Conservation (phyloP, 2,888 invertebrate genomes). For the Philereme vetulata region DNA sequence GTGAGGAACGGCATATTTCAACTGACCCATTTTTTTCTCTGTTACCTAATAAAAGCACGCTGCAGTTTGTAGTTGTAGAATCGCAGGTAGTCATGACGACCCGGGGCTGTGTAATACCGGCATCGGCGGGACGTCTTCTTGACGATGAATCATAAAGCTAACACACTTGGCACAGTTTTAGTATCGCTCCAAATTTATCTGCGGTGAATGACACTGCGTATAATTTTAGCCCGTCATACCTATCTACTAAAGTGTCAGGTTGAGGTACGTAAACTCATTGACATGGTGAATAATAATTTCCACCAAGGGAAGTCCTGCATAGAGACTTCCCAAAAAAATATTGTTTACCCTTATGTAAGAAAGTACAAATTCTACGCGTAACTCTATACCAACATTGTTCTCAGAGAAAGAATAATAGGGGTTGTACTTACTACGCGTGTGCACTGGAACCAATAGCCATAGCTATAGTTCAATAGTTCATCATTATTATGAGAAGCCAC, state of each 20-base stretch:
- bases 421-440: no score
- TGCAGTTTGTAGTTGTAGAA: conserved; percentile 2
- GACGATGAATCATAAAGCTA: conserved; percentile 37
- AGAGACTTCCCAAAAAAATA: no score
- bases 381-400: no score
- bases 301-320: no score
- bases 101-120: conserved; percentile 2
- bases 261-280: neutral
- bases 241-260: conserved; percentile 6
- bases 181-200: conserved; percentile 34
- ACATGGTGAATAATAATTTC: no score
- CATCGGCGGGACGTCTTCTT: neutral
- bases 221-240: conserved; percentile 24
- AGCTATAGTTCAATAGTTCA: no score
- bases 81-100: conserved; percentile 26
- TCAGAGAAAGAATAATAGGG: no score
- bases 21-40: conserved; percentile 2
- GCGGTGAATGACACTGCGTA: conserved; percentile 42
- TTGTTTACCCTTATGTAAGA: no score
- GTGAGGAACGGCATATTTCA: neutral
- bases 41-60: neutral
- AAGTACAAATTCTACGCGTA: no score
- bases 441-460: no score
- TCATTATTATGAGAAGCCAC: no score
- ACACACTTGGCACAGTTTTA: conserved; percentile 43